phyloP scores from a whole-genome alignment of 1,140 invertebrate genomes.

The Heterodera carotae region DNA sequence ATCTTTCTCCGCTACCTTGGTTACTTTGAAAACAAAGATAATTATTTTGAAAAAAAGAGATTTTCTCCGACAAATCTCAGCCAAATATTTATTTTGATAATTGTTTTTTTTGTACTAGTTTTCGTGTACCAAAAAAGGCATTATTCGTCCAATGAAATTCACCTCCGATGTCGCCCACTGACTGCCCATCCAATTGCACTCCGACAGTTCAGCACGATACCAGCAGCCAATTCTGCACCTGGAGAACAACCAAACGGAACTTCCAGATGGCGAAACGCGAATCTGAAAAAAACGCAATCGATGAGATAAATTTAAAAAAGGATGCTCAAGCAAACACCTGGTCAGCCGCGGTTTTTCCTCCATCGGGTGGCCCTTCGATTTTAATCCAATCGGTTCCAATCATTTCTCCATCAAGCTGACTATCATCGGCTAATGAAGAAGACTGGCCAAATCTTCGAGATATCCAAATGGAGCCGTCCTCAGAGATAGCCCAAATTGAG shows the following conservation, averaged over 20 bases:
- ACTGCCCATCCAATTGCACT: conserved; percentile 24
- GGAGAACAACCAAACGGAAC: conserved; percentile 42
- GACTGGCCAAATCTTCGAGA: conserved; percentile 20
- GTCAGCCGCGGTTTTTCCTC: not conserved
- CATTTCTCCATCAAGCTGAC: not conserved
- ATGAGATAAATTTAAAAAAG: conserved; percentile 13
- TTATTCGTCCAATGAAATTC: not conserved
- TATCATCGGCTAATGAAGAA: not conserved
- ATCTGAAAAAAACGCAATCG: conserved; percentile 40
- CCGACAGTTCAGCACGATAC: conserved; percentile 31
- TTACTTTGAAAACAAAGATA: no score
- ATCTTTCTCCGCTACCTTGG: no score
- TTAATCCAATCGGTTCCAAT: not conserved
- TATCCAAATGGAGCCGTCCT: conserved; percentile 28
- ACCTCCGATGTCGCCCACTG: conserved; percentile 21
- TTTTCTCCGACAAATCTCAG: no score
- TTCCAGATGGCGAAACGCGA: conserved; percentile 32
- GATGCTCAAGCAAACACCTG: conserved; percentile 5
- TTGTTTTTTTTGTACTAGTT: no score
- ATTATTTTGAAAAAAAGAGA: no score
- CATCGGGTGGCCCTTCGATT: not conserved
- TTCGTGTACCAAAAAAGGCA: no score
- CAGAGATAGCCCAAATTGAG: conserved; percentile 36
- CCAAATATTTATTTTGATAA: no score
- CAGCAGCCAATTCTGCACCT: conserved; percentile 18